Evolutionary conservation across 2,113 vertebrate genomes (phyloP), one percentile per base, ranked within the genome.

Genomic region (Galemys pyrenaicus): DNA sequence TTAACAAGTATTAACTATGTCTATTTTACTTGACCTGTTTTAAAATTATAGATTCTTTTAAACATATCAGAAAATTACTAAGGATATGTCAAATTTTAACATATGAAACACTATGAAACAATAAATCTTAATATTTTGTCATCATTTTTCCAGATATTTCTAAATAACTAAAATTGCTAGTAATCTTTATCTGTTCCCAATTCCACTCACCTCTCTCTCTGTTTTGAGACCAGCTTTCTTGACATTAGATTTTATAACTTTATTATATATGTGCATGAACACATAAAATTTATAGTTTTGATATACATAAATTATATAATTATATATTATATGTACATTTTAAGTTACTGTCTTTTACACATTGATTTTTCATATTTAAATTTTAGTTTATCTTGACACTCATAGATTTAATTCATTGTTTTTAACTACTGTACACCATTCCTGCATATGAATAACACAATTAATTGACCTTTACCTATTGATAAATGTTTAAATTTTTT

Each of bases 141-240:
- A 9, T 28, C 30, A 9, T 87, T 44, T 68, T 86, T 51, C 5
- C 49, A n/a, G 41, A 51, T 75, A 73, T 24, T 81, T 87, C 87
- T 37, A 80, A 95, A 83, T 89, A 84, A 82, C 60, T 86, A 51
- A n/a, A 51, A 85, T n/a, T 44, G 81, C 22, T 70, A 68, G n/a
- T 85, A 12, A 60, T 81, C 15, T 35, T 1, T 60, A 37, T 10
- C 17, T 15, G 13, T 75, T 58, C 2, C 24, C 37, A 37, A 35
- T 75, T 74, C 24, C 17, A 68, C 74, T 68, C 12, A 9, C 6
- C 11, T 68, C 44, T 86, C 9, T 60, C 4, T 78, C 32, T 13
- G 17, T 83, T 32, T 71, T 58, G 17, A 83, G 30, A 62, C 77
- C 30, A 19, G 37, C n/a, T 92, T 95, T 60, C 39, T 83, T 70